Evolutionary conservation across 1,140 invertebrate genomes (phyloP), one percentile per base, ranked within the genome.

Genomic region (Dufourea novaeangliae): DNA sequence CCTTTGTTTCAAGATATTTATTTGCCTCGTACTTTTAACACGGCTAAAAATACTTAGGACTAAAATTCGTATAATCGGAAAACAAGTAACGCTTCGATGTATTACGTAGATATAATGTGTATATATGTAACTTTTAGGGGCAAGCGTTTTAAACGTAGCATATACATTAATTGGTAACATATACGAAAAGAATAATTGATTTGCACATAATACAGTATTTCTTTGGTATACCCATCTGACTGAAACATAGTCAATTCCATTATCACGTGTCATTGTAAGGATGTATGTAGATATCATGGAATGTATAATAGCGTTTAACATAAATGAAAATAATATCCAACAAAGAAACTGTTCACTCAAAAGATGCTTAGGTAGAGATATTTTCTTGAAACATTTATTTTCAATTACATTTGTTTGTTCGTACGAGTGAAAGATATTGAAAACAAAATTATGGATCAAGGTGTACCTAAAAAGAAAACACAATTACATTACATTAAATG

Each of bases 401-500:
- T 41, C 54, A 46, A 72, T 17, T 74, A 82, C 72, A 82, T 79
- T 64, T 66, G 76, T 64, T n/a, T 54, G 32, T 66, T 80, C 44
- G 32, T 25, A 52, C 66, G 56, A 80, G 29, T 63, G 37, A 68
- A 59, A 29, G 27, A 20, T 50, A 14, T 37, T 8, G 27, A 6
- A 63, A 52, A 27, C 11, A 29, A 74, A 74, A 22, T 25, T 12
- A 22, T 52, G 54, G 20, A 66, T 32, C 14, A 39, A 54, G n/a
- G n/a, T 61, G 54, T 54, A 41, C 41, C 50, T 27, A 64, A 8
- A 17, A 7, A n/a, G n/a, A 50, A 50, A 1, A n/a, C 66, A 66
- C 54, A 66, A 50, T 74, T 37, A 32, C 46, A 56, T 64, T 66
- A 50, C 57, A 52, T 63, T 50, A 37, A 63, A 63, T 64, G 61